Evolutionary conservation across 2,888 invertebrate genomes (phyloP).

Genomic region (Nysson spinosus): DNA sequence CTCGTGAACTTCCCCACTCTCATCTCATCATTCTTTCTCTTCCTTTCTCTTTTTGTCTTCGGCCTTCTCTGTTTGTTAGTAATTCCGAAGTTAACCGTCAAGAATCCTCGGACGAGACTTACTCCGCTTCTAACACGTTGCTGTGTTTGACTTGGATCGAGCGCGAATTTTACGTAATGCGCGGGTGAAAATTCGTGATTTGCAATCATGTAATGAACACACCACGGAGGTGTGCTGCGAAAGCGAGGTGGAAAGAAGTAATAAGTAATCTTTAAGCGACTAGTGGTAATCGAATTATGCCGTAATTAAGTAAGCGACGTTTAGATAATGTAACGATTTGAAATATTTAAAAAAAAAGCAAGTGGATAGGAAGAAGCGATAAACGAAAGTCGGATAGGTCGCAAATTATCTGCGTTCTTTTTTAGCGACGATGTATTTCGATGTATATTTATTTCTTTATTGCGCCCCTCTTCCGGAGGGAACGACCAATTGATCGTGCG

Average conservation of each 20-base stretch:
- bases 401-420: constrained; percentile 4
- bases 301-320: constrained; percentile 9
- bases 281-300: constrained; percentile 33
- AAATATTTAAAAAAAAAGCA: background rate
- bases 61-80: constrained; percentile 1
- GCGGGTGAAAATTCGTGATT: background rate
- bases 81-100: constrained; percentile 15
- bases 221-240: constrained; percentile 1
- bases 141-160: background rate
- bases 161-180: too few relatives aligned
- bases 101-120: constrained; percentile 9
- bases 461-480: constrained; percentile 21
- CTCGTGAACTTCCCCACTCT: too few relatives aligned
- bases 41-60: constrained; percentile 8
- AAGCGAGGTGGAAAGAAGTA: constrained; percentile 1
- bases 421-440: constrained; percentile 20
- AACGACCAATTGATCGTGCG: constrained; percentile 36
- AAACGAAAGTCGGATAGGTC: constrained; percentile 20
- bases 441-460: constrained; percentile 37
- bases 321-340: background rate
- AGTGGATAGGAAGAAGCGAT: constrained; percentile 3
- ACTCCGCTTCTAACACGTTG: constrained; percentile 7
- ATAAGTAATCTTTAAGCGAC: constrained; percentile 21
- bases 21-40: background rate
- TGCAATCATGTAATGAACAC: constrained; percentile 3